phyloP scores from a whole-genome alignment of 2,113 vertebrate genomes.

The Phaethornis superciliosus region DNA sequence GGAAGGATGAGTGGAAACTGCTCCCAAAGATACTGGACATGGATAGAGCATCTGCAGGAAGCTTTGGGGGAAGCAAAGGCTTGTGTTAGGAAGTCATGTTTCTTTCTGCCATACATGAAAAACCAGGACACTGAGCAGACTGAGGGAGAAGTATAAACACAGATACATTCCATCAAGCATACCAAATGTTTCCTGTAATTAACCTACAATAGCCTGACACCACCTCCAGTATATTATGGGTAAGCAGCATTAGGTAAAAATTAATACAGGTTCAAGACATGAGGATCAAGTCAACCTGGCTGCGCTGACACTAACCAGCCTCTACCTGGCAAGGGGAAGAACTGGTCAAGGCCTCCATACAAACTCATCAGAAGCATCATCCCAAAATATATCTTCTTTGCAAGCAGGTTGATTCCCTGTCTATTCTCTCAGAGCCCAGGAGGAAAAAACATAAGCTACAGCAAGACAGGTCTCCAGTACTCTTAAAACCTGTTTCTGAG shows the following conservation, averaged over 20 bases:
- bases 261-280: background rate
- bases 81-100: background rate
- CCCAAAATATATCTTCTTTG: background rate
- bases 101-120: background rate
- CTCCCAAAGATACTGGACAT: background rate
- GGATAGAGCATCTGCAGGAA: constrained; percentile 41
- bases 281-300: background rate
- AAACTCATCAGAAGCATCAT: background rate
- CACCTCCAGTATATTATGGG: background rate
- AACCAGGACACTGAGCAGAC: constrained; percentile 16
- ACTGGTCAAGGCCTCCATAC: background rate
- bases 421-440: background rate
- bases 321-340: background rate
- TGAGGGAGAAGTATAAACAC: background rate
- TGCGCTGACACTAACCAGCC: background rate
- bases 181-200: constrained; percentile 20
- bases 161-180: background rate
- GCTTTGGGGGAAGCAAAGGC: background rate
- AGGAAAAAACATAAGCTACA: background rate
- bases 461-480: background rate
- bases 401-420: background rate
- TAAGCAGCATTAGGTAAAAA: background rate
- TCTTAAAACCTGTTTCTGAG: background rate
- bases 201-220: background rate
- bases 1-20: constrained; percentile 36